Conservation (phyloP, 2,888 invertebrate species). For the Napeogenes sylphis region DNA sequence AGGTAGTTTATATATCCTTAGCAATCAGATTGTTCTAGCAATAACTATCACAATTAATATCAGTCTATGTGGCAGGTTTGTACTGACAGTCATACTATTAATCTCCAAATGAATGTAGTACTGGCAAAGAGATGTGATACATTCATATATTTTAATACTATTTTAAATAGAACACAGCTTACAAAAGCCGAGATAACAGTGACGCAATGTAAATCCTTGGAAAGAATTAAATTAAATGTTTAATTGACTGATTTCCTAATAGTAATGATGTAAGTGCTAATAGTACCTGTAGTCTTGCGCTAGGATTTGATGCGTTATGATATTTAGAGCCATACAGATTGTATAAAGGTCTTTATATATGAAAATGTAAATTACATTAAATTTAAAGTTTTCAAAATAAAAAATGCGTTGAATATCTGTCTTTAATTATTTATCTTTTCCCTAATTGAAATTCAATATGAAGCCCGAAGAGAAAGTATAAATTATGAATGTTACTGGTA, state of each 20-base stretch:
- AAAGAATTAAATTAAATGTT: neutral
- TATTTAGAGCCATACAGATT: constrained; percentile 13
- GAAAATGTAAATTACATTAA: constrained; percentile 40
- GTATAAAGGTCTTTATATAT: constrained; percentile 33
- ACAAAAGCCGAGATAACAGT: neutral
- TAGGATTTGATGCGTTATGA: constrained; percentile 15
- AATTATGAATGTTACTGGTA: too few relatives aligned
- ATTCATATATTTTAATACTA: constrained; percentile 5
- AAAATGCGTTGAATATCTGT: constrained; percentile 18
- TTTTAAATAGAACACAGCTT: neutral
- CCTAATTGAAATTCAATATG: neutral
- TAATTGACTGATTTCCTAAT: constrained; percentile 5
- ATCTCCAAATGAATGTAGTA: neutral
- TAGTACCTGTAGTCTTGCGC: constrained; percentile 13
- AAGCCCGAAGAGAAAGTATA: too few relatives aligned
- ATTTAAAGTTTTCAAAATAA: constrained; percentile 43
- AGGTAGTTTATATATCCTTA: neutral
- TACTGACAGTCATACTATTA: neutral
- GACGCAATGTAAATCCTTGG: neutral
- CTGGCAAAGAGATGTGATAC: neutral
- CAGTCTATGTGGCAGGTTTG: neutral
- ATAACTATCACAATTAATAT: constrained; percentile 1
- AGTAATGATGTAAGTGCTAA: constrained; percentile 4
- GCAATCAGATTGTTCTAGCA: neutral
- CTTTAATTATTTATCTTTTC: constrained; percentile 14